Base-by-base conservation (phyloP, 2,113 vertebrate genomes). In the Rostratula benghalensis region DNA sequence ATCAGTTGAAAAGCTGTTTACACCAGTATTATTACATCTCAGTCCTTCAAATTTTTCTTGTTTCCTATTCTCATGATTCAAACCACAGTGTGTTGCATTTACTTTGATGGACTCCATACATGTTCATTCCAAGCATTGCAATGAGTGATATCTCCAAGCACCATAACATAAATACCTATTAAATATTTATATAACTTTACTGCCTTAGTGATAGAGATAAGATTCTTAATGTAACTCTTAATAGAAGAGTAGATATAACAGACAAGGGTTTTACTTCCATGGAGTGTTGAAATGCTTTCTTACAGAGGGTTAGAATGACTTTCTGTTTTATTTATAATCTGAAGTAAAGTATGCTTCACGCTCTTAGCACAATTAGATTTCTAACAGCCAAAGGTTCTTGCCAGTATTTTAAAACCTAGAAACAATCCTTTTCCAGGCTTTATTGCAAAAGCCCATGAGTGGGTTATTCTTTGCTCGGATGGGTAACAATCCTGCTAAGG, bases 161-260 rank as follows among this genome's bases (percentile, higher is more conserved):
- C 25, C 12, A 46, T 39, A 87, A 77, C 24, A 90, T 71, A 94
- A 89, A 91, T 48, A 70, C 28, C 54, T 96, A 48, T 57, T 96
- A 54, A 96, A 96, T 96, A 95, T 95, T 96, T 96, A 90, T 91
- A 31, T 37, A 73, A 74, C 51, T 89, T 83, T 64, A 90, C 45
- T 60, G 41, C 48, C 57, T 75, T 79, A 84, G 50, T 88, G 79
- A 77, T 7, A 89, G 35, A 81, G 24, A 35, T 24, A 90, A 86
- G 51, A 76, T 68, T 88, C 81, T 91, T 90, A 71, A 27, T 41
- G 67, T 68, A 94, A 50, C 54, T 71, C 64, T 76, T 92, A 93
- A 75, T 87, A 84, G 25, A 71, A 61, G 11, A 90, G 61, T 4
- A 86, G 53, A 81, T 93, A 94, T 90, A 88, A 84, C 61, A 74